phyloP scores from a whole-genome alignment of 2,797 vertebrate species.

The Pangasius macronema region DNA sequence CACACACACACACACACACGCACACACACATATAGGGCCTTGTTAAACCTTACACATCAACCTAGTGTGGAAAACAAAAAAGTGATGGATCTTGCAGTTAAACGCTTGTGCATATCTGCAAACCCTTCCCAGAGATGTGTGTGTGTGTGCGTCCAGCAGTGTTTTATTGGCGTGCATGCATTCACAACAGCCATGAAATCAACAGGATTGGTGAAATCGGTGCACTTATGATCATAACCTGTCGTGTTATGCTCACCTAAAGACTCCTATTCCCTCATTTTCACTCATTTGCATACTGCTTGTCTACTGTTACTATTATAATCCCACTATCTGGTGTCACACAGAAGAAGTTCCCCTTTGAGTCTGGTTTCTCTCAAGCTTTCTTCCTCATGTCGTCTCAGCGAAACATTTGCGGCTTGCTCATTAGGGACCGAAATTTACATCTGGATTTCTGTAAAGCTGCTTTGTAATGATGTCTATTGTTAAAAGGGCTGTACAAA shows the following conservation, averaged over 20 bases:
- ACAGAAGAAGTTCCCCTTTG: neutral
- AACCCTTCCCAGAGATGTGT: neutral
- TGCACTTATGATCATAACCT: neutral
- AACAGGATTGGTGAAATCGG: neutral
- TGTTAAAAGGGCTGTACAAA: neutral
- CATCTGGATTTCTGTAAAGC: neutral
- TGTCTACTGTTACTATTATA: constrained; percentile 6
- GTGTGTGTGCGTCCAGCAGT: too few relatives aligned
- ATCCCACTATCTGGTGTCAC: constrained; percentile 10
- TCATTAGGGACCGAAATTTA: neutral
- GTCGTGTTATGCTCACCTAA: neutral
- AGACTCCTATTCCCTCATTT: neutral
- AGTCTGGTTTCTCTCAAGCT: neutral
- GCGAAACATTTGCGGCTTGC: neutral
- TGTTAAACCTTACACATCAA: neutral
- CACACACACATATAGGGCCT: neutral
- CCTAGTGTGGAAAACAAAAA: neutral
- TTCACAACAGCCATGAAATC: neutral
- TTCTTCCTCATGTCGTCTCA: neutral
- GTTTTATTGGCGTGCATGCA: too few relatives aligned
- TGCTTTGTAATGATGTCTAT: neutral
- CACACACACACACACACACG: neutral
- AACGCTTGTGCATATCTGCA: neutral
- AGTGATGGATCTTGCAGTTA: neutral
- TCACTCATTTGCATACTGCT: neutral